These are phyloP conservation scores for Felis catus DNA, from an alignment of 2,113 vertebrate genomes.

Conservation along the genomic window DNA sequence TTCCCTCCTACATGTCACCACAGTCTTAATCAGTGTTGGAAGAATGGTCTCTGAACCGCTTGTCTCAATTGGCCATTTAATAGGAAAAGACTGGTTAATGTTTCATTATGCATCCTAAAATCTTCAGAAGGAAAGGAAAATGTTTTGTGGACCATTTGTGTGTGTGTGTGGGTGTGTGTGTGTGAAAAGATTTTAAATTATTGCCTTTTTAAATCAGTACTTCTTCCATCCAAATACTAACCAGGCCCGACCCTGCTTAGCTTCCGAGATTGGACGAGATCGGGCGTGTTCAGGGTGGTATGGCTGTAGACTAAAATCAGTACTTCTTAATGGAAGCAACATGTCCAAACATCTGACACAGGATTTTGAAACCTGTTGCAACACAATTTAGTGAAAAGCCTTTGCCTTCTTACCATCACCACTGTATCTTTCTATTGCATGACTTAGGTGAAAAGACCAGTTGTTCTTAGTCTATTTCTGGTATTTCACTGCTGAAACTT, in stretches of 20 bases:
- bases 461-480: background rate
- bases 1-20: background rate
- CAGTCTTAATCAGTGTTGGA: background rate
- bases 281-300: rapidly evolving
- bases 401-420: background rate
- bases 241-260: too few species aligned
- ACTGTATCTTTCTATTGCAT: background rate
- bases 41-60: background rate
- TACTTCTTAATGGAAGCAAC: background rate
- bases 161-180: background rate
- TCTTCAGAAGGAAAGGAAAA: background rate
- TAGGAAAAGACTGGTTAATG: background rate
- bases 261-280: too few species aligned
- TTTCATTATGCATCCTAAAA: background rate
- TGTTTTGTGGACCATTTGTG: background rate
- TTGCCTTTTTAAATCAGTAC: background rate
- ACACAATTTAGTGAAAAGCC: background rate
- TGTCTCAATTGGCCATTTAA: background rate
- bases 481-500: background rate
- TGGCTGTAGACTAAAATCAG: background rate
- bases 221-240: background rate
- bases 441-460: background rate
- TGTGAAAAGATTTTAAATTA: background rate
- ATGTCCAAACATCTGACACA: background rate
- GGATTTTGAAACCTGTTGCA: background rate